These are phyloP conservation scores for Talpa occidentalis DNA, from an alignment of 2,113 vertebrate species.

Conservation along the genomic window DNA sequence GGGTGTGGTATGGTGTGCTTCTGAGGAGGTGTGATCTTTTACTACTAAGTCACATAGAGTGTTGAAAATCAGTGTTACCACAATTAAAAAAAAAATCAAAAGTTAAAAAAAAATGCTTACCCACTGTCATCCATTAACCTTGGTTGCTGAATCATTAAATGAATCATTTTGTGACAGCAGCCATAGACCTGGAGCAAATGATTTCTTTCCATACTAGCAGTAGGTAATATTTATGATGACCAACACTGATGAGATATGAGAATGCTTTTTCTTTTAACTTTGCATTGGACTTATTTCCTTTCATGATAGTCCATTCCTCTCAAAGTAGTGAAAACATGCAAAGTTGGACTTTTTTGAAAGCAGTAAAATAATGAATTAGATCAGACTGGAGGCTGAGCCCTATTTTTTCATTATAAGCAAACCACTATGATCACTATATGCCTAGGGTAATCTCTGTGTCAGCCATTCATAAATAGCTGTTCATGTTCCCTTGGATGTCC, in stretches of 20 bases:
- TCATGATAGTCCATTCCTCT: background rate
- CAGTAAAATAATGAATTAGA: background rate
- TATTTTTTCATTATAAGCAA: constrained; percentile 5
- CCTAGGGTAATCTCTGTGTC: background rate
- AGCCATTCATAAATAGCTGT: background rate
- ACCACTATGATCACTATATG: background rate
- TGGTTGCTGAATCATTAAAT: background rate
- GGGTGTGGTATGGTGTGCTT: no score
- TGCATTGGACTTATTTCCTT: constrained; percentile 10
- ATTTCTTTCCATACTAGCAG: background rate
- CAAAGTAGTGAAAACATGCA: background rate
- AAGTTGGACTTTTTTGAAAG: background rate
- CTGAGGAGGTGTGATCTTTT: no score
- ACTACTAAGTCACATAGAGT: no score
- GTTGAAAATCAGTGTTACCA: no score
- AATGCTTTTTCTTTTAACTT: background rate
- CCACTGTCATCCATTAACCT: background rate
- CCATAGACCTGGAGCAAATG: background rate
- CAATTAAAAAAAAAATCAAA: no score
- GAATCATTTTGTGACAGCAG: background rate
- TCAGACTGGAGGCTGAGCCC: background rate
- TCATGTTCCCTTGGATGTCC: background rate
- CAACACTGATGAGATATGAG: background rate
- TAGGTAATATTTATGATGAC: background rate
- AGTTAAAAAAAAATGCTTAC: background rate